phyloP scores from a whole-genome alignment of 2,888 invertebrate species.

The Dryobota labecula region DNA sequence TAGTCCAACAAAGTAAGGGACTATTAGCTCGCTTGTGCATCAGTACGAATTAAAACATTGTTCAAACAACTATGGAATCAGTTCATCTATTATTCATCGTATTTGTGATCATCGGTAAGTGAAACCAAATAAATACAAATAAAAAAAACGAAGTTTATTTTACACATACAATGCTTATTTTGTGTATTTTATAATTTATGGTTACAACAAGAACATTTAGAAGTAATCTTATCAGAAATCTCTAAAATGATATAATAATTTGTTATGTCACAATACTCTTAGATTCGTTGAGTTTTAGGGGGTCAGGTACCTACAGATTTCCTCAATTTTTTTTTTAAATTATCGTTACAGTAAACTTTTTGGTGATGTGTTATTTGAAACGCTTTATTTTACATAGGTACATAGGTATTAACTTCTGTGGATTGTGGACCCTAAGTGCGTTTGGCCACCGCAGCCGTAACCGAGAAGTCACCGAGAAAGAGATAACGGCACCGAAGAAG shows the following conservation, averaged over 20 bases:
- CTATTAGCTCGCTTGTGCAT: conserved; percentile 17
- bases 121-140: too few species aligned
- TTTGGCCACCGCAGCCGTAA: background rate
- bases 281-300: background rate
- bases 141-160: background rate
- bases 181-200: background rate
- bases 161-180: background rate
- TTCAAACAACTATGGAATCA: conserved; percentile 38
- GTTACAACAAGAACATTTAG: too few species aligned
- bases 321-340: background rate
- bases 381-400: too few species aligned
- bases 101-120: conserved; percentile 52
- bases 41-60: conserved; percentile 37
- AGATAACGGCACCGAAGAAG: too few species aligned
- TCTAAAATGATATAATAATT: background rate
- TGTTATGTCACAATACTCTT: background rate
- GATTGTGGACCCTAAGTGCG: background rate
- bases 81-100: conserved; percentile 20
- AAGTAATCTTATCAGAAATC: background rate
- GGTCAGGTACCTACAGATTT: background rate
- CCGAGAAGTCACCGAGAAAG: background rate
- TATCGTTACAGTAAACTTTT: background rate
- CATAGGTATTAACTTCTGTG: background rate
- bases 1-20: conserved; percentile 9
- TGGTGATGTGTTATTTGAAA: too few species aligned